Conservation (phyloP, 1,140 invertebrate genomes). For the Neelides sp. region DNA sequence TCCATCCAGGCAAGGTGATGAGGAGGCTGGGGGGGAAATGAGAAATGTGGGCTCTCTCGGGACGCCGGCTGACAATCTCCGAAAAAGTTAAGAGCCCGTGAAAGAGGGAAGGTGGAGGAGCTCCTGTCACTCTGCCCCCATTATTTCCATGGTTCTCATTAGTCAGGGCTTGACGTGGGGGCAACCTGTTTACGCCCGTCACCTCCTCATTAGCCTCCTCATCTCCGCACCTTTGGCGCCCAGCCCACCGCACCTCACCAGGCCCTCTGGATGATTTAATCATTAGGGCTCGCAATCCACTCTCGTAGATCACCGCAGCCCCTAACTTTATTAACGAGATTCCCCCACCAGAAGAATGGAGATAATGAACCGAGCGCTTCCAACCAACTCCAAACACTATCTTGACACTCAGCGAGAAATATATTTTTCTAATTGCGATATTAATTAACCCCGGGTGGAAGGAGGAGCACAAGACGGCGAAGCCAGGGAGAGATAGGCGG, state of each 20-base stretch:
- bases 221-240: not conserved
- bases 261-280: too few species aligned
- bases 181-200: not conserved
- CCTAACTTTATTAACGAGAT: too few species aligned
- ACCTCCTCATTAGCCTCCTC: not conserved
- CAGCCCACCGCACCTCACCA: too few species aligned
- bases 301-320: too few species aligned
- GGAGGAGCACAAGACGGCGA: not conserved
- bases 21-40: slow-evolving; percentile 3
- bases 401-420: too few species aligned
- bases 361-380: too few species aligned
- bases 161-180: slow-evolving; percentile 7
- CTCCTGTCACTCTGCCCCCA: too few species aligned
- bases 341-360: too few species aligned
- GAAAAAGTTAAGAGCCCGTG: slow-evolving; percentile 16
- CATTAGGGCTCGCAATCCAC: too few species aligned
- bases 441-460: slow-evolving; percentile 25
- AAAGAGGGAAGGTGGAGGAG: too few species aligned
- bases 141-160: slow-evolving; percentile 10
- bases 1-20: slow-evolving; percentile 17
- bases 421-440: slow-evolving; percentile 30
- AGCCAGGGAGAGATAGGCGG: slow-evolving; percentile 1
- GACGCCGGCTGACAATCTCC: slow-evolving; percentile 7
- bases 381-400: too few species aligned
- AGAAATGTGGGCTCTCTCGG: slow-evolving; percentile 14